A percentile compares a stretch with the other conserved stretches of the same genome.
Evolutionary conservation across 2,113 vertebrate species (phyloP).

Genomic region (Paedocypris sp.): DNA sequence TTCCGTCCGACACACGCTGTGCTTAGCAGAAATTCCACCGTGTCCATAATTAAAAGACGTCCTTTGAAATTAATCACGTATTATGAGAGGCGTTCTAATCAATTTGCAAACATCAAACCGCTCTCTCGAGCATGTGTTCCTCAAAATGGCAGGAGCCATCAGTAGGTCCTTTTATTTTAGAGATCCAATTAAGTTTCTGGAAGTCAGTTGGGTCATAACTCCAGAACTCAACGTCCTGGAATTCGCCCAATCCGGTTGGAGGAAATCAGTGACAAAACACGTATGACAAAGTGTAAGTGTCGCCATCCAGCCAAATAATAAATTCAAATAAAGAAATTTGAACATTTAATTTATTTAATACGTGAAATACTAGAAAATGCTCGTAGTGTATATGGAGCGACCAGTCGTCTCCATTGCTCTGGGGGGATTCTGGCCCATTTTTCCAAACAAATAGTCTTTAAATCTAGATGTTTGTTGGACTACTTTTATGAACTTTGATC

Average conservation of each 20-base stretch:
- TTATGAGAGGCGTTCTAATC: constrained; percentile 23
- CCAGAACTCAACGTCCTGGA: constrained; percentile 13
- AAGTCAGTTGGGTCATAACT: constrained; percentile 21
- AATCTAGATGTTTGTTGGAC: too few species aligned
- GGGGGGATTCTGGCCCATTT: too few species aligned
- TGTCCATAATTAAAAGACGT: constrained; percentile 7
- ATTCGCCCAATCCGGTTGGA: constrained; percentile 4
- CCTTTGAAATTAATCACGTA: constrained; percentile 23
- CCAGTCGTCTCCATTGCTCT: too few species aligned
- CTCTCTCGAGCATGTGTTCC: constrained; percentile 18
- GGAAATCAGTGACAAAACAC: constrained; percentile 1
- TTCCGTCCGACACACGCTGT: background rate
- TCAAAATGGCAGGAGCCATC: constrained; percentile 5
- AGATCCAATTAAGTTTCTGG: constrained; percentile 26
- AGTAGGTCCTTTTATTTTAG: background rate
- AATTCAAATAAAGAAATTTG: too few species aligned
- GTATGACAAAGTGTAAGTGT: too few species aligned
- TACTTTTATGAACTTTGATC: too few species aligned
- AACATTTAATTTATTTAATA: too few species aligned
- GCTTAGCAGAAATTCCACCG: background rate
- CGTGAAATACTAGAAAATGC: too few species aligned
- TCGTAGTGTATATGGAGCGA: too few species aligned
- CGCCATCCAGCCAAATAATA: background rate
- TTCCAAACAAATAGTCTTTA: too few species aligned
- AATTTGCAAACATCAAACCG: constrained; percentile 21